Percentiles rank a stretch among this genome's conserved stretches.
phyloP scores from a whole-genome alignment of 2,888 invertebrate species.

The Maniola hyperantus region DNA sequence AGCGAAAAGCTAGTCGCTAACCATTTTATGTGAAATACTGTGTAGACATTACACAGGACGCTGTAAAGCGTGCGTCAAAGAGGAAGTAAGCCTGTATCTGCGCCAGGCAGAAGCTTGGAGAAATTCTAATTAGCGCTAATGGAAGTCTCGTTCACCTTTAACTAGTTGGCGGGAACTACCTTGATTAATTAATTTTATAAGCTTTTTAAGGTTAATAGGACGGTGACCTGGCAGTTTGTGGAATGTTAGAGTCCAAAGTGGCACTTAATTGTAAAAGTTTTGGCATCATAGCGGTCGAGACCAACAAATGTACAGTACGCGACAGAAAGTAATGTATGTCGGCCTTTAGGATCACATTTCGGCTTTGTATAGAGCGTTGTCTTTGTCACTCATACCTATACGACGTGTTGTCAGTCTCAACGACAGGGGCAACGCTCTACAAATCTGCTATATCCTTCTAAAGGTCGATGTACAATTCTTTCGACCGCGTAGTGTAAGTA shows the following conservation, averaged over 20 bases:
- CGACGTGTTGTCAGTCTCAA: no score
- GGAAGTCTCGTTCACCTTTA: slow-evolving; percentile 67
- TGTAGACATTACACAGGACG: neutral
- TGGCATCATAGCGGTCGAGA: neutral
- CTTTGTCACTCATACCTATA: no score
- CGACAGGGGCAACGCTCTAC: no score
- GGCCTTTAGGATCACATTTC: no score
- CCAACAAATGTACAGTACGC: no score
- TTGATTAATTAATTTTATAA: slow-evolving; percentile 49
- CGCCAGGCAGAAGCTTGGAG: slow-evolving; percentile 62
- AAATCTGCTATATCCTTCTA: no score
- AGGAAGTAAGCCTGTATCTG: slow-evolving; percentile 54
- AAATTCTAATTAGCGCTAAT: slow-evolving; percentile 78
- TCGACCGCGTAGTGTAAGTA: no score
- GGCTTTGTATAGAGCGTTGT: no score
- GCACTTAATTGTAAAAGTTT: slow-evolving; percentile 11
- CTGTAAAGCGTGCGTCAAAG: slow-evolving; percentile 10
- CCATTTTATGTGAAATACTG: neutral
- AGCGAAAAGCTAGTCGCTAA: neutral
- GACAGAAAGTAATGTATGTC: no score
- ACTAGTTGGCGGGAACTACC: slow-evolving; percentile 53
- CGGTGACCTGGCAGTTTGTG: slow-evolving; percentile 33
- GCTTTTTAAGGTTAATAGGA: slow-evolving; percentile 39
- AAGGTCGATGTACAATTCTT: no score
- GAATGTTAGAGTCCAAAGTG: slow-evolving; percentile 18